phyloP scores from a whole-genome alignment of 2,888 invertebrate genomes.

The Acleris emargana region DNA sequence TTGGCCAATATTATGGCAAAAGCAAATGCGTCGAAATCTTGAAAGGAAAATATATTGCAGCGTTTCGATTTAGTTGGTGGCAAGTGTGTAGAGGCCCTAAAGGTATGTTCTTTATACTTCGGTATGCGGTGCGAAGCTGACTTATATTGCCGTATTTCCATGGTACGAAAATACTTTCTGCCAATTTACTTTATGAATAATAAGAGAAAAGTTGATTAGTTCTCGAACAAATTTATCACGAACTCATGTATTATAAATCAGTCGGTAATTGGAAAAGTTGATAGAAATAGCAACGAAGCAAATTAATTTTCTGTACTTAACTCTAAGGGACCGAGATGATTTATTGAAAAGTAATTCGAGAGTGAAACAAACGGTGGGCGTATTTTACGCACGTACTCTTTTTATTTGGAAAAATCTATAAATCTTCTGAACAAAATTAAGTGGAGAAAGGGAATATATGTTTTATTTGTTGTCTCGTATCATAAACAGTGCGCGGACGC shows the following conservation, averaged over 20 bases:
- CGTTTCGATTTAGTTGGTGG: background rate
- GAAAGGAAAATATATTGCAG: background rate
- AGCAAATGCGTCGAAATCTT: no score
- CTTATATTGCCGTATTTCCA: conserved; percentile 34
- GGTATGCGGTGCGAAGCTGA: conserved; percentile 28
- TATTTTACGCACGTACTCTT: conserved; percentile 36
- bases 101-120: conserved; percentile 15
- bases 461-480: conserved; percentile 40
- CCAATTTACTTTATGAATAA: conserved; percentile 35
- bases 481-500: conserved; percentile 53
- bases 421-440: conserved; percentile 32
- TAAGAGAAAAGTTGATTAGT: conserved; percentile 32
- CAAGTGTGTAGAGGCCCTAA: conserved; percentile 22
- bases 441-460: conserved; percentile 37
- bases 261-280: conserved; percentile 35
- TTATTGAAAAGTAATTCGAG: conserved; percentile 31
- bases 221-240: conserved; percentile 33
- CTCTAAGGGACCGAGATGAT: conserved; percentile 25
- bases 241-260: conserved; percentile 37
- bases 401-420: conserved; percentile 35
- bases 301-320: conserved; percentile 35
- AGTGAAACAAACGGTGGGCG: conserved; percentile 32
- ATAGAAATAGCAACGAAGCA: conserved; percentile 27
- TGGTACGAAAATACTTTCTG: conserved; percentile 33
- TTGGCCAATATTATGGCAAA: no score